Conservation (phyloP, 2,113 vertebrate genomes). For the rabbit (Oryctolagus cuniculus) region DNA sequence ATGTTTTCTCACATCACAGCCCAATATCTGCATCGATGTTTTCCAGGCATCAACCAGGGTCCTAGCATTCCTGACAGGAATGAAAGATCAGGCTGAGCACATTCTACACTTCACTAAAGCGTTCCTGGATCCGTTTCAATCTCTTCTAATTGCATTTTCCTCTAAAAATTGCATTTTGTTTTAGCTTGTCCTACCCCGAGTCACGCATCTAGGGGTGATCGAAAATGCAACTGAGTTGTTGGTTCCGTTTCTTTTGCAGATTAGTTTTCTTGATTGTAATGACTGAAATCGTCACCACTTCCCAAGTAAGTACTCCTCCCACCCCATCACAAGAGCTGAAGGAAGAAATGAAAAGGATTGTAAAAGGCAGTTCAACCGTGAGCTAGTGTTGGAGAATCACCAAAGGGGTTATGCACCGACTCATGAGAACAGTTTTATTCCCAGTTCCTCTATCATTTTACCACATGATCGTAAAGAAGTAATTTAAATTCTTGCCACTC, state of each 20-base stretch:
- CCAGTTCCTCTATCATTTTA: conserved; percentile 15
- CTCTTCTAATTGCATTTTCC: background rate
- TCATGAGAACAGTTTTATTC: conserved; percentile 26
- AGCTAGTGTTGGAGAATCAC: conserved; percentile 2
- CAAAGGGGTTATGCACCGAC: background rate
- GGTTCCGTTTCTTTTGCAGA: background rate
- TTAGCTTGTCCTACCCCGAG: background rate
- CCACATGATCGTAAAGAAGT: background rate
- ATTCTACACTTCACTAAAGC: background rate
- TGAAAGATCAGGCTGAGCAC: background rate
- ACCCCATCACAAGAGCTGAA: background rate
- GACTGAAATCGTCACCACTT: background rate
- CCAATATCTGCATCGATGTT: background rate
- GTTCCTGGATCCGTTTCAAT: conserved; percentile 10
- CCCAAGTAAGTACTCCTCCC: background rate
- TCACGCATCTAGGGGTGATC: background rate
- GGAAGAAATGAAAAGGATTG: conserved; percentile 8
- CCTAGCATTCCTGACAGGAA: conserved; percentile 23
- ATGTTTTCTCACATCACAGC: background rate
- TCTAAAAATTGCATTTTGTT: background rate
- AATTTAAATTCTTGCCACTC: conserved; percentile 29
- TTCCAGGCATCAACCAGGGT: background rate
- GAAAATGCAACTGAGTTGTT: background rate
- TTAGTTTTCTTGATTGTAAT: conserved; percentile 1
- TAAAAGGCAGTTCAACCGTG: conserved; percentile 11